phyloP scores from a whole-genome alignment of 2,888 invertebrate genomes.

The Drosophila prostipennis region DNA sequence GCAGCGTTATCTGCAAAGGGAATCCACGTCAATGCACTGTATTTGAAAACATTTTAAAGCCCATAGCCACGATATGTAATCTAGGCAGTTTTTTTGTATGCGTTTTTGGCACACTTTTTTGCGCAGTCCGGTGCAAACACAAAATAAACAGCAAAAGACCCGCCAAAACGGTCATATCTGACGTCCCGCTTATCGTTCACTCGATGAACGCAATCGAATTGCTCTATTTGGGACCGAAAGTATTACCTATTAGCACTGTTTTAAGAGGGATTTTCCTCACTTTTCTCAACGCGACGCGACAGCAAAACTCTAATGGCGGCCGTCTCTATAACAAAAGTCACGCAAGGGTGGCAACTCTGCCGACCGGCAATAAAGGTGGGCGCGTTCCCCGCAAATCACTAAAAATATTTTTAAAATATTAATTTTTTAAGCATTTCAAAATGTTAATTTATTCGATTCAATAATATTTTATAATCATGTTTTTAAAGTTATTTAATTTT shows the following conservation, averaged over 20 bases:
- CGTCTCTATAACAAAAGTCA: conserved; percentile 67
- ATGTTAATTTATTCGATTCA: neutral
- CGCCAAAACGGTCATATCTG: neutral
- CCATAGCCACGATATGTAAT: conserved; percentile 17
- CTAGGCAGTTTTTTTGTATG: conserved; percentile 6
- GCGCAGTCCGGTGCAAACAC: conserved; percentile 19
- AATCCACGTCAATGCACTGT: conserved; percentile 19
- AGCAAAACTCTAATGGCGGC: conserved; percentile 79
- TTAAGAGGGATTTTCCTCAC: conserved; percentile 67
- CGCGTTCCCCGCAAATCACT: conserved; percentile 46
- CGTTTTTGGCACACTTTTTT: conserved; percentile 34
- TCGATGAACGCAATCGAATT: neutral
- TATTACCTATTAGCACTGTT: conserved; percentile 74
- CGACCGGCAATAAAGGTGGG: conserved; percentile 51
- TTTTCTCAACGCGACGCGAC: conserved; percentile 79
- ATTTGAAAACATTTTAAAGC: conserved; percentile 14
- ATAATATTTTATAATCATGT: neutral
- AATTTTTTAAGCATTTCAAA: neutral
- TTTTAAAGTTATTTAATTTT: neutral
- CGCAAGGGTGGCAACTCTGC: conserved; percentile 56
- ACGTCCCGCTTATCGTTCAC: neutral
- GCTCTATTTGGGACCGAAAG: conserved; percentile 1
- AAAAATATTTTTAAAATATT: neutral
- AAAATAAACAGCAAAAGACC: neutral
- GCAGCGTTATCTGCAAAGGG: conserved; percentile 19